Conservation (phyloP, 2,113 vertebrate species). For the Balaenoptera acutorostrata region DNA sequence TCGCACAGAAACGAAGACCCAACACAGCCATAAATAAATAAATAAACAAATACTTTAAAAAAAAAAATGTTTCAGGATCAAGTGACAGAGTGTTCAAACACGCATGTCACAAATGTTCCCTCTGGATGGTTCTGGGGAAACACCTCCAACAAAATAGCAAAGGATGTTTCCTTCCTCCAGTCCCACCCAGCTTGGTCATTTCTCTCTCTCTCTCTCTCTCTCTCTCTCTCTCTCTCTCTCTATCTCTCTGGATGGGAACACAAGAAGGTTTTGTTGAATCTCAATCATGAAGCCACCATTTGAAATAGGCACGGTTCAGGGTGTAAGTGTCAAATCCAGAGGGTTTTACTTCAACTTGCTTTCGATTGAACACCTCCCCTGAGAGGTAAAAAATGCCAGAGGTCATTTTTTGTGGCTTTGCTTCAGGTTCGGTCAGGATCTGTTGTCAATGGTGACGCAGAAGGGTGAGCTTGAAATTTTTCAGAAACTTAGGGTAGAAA, state of each 20-base stretch:
- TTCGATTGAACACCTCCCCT: background rate
- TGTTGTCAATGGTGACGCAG: background rate
- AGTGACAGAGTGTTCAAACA: slow-evolving; percentile 52
- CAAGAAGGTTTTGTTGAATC: background rate
- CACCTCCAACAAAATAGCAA: background rate
- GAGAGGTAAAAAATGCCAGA: background rate
- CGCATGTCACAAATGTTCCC: background rate
- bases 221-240: background rate
- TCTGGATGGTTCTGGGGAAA: background rate
- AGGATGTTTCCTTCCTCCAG: background rate
- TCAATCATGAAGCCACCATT: background rate
- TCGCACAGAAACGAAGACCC: no score
- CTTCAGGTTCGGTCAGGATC: background rate
- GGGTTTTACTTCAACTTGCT: background rate
- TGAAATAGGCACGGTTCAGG: background rate
- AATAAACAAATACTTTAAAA: no score
- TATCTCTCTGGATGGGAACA: background rate
- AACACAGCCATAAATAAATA: no score
- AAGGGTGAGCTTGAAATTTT: background rate
- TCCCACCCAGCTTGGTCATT: background rate
- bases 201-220: background rate
- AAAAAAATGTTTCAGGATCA: slow-evolving; percentile 42
- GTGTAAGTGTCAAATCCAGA: background rate
- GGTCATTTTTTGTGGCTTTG: background rate
- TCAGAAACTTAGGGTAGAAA: background rate